Evolutionary conservation across 2,888 invertebrate genomes (phyloP).

Genomic region (Thecophora atra): DNA sequence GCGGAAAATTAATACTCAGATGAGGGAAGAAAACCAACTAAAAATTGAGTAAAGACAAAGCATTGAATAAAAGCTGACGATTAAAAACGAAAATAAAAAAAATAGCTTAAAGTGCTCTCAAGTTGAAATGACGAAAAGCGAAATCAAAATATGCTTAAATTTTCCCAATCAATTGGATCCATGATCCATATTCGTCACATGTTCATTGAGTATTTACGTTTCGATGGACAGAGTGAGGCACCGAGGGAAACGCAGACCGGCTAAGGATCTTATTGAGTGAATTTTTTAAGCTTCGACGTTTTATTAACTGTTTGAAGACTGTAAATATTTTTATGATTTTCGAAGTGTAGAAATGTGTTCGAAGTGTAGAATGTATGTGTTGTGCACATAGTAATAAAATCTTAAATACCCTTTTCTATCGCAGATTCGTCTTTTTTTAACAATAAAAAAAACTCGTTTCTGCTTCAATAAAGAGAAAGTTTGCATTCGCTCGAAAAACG

Average conservation of each 20-base stretch:
- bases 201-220: not conserved
- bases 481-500: conserved; percentile 6
- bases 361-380: not conserved
- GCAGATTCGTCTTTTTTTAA: not conserved
- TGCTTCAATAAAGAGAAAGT: not conserved
- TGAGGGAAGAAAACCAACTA: no score
- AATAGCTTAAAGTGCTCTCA: no score
- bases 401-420: not conserved
- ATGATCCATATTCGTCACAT: no score
- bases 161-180: no score
- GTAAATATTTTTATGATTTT: not conserved
- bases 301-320: not conserved
- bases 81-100: no score
- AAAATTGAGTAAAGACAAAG: no score
- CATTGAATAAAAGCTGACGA: not conserved
- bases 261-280: no score
- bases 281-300: not conserved
- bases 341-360: not conserved
- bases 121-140: no score
- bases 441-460: not conserved
- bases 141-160: not conserved
- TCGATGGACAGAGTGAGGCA: not conserved
- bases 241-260: not conserved
- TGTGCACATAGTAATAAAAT: not conserved
- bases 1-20: no score